A percentile compares a stretch with the other conserved stretches of the same genome.
Evolutionary conservation across 2,113 vertebrate genomes (phyloP).

Genomic region (Pheucticus melanocephalus): DNA sequence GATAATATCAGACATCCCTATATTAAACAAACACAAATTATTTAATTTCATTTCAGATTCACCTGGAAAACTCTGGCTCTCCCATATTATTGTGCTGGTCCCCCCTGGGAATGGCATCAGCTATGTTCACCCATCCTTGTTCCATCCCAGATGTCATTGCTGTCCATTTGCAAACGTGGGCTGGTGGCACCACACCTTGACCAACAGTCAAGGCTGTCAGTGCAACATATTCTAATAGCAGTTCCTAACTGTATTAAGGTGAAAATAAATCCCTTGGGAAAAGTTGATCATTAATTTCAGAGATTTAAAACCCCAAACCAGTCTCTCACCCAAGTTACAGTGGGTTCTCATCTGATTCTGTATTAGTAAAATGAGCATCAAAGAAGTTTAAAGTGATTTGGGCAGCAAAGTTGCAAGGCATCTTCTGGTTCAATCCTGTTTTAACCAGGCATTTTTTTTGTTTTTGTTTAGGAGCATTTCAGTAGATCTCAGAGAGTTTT

Average conservation of each 20-base stretch:
- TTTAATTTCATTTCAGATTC: constrained; percentile 51
- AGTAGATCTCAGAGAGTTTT: background rate
- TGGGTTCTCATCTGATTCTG: background rate
- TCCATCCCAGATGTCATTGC: background rate
- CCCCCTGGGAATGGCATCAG: background rate
- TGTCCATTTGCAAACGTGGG: background rate
- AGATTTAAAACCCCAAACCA: background rate
- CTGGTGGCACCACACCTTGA: background rate
- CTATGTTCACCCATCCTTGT: background rate
- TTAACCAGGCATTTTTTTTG: background rate
- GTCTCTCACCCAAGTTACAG: background rate
- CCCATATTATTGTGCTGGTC: background rate
- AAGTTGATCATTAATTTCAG: background rate
- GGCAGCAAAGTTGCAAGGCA: background rate
- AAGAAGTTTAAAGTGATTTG: background rate
- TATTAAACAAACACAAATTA: constrained; percentile 40
- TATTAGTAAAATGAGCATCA: background rate
- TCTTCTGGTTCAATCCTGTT: background rate
- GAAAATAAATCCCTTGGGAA: background rate
- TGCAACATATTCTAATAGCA: background rate
- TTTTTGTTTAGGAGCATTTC: background rate
- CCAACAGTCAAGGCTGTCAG: background rate
- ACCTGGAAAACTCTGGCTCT: constrained; percentile 20
- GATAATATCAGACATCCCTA: constrained; percentile 55
- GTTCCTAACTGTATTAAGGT: background rate